Evolutionary conservation across 2,797 vertebrate genomes (phyloP).

Genomic region (Gastrophryne carolinensis): DNA sequence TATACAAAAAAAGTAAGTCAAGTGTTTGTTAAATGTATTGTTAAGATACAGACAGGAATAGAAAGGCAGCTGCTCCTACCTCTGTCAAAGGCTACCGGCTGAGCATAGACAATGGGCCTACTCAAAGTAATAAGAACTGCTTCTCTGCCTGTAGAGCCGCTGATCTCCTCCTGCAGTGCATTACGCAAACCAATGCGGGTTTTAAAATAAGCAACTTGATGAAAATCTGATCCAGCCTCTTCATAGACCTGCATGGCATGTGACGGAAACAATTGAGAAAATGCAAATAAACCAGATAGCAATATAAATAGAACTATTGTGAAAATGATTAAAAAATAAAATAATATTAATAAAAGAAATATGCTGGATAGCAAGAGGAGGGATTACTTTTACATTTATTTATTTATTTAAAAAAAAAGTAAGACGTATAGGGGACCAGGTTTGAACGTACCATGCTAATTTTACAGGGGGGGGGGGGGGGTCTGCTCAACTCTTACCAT

Average conservation of each 20-base stretch:
- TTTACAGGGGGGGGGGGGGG: too few relatives aligned
- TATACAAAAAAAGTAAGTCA: neutral
- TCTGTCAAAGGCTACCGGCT: slow-evolving; percentile 97
- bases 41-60: neutral
- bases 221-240: slow-evolving; percentile 98
- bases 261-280: neutral
- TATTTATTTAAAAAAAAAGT: too few relatives aligned
- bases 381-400: too few relatives aligned
- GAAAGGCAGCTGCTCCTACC: slow-evolving; percentile 66
- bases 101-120: slow-evolving; percentile 95
- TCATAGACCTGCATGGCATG: slow-evolving; percentile 86
- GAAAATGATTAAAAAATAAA: too few relatives aligned
- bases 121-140: slow-evolving; percentile 97
- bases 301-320: neutral
- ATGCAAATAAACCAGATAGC: neutral
- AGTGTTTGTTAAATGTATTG: neutral
- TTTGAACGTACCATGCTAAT: too few relatives aligned
- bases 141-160: slow-evolving; percentile 91
- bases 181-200: slow-evolving; percentile 95
- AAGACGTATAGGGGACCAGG: too few relatives aligned
- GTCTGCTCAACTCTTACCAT: too few relatives aligned
- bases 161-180: slow-evolving; percentile 94
- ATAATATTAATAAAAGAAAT: too few relatives aligned
- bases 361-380: too few relatives aligned
- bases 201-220: slow-evolving; percentile 98